Evolutionary conservation across 2,113 vertebrate genomes (phyloP).

Genomic region (Ophthalmolycus amberensis): DNA sequence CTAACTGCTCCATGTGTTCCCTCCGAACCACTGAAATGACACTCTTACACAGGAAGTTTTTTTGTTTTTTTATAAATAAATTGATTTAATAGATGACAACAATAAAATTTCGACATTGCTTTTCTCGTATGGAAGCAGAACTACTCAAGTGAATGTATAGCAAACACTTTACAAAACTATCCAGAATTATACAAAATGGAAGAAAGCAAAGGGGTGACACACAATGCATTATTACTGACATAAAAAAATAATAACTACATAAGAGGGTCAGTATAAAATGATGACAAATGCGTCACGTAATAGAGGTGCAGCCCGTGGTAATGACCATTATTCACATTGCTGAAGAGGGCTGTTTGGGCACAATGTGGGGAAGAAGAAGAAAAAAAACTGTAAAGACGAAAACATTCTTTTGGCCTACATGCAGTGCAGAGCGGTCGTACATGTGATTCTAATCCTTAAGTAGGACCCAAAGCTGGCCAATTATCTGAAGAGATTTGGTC

Average conservation of each 20-base stretch:
- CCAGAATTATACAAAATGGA: slow-evolving; percentile 81
- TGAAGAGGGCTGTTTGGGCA: slow-evolving; percentile 47
- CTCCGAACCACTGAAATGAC: slow-evolving; percentile 39
- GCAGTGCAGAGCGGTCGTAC: slow-evolving; percentile 56
- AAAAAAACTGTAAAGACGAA: slow-evolving; percentile 46
- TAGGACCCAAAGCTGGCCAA: slow-evolving; percentile 70
- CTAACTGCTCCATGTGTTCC: slow-evolving; percentile 15
- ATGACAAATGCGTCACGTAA: slow-evolving; percentile 65
- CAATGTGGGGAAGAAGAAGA: slow-evolving; percentile 20
- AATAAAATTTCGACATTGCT: slow-evolving; percentile 79
- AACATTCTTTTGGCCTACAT: slow-evolving; percentile 69
- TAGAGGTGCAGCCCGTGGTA: slow-evolving; percentile 69
- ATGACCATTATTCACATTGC: slow-evolving; percentile 79
- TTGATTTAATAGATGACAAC: slow-evolving; percentile 83
- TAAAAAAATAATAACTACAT: slow-evolving; percentile 69
- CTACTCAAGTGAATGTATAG: slow-evolving; percentile 76
- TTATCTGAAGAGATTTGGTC: slow-evolving; percentile 72
- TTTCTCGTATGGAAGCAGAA: slow-evolving; percentile 80
- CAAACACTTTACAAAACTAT: slow-evolving; percentile 80
- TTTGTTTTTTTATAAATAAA: slow-evolving; percentile 81
- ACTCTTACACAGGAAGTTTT: slow-evolving; percentile 18
- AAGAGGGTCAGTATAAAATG: slow-evolving; percentile 79
- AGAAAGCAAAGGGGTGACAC: slow-evolving; percentile 74
- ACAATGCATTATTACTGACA: slow-evolving; percentile 72
- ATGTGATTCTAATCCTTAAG: slow-evolving; percentile 82